Percentiles rank a stretch among this genome's conserved stretches.
Evolutionary conservation across 2,113 vertebrate species (phyloP).

Genomic region (Tyto alba): DNA sequence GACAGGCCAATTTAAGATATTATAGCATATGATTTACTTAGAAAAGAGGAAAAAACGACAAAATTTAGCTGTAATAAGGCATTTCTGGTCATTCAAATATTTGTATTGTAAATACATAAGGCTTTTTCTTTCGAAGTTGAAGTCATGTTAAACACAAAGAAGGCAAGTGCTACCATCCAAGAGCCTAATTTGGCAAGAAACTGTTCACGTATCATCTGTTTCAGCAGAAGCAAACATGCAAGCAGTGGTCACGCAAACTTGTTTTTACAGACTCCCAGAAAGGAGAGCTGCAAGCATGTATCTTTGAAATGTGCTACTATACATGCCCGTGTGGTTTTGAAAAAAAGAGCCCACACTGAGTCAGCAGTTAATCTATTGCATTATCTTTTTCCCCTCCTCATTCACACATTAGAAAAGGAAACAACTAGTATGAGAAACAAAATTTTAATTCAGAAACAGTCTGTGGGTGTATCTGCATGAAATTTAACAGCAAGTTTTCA

Average conservation of each 20-base stretch:
- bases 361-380: not conserved
- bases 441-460: not conserved
- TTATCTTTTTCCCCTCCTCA: not conserved
- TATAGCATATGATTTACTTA: not conserved
- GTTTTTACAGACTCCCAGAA: not conserved
- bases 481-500: not conserved
- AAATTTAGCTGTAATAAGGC: not conserved
- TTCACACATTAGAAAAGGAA: constrained; percentile 23
- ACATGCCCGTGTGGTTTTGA: not conserved
- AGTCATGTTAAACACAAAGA: not conserved
- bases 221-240: not conserved
- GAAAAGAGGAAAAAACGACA: not conserved
- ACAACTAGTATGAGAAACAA: not conserved
- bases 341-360: not conserved
- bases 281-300: not conserved
- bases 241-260: not conserved
- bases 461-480: not conserved
- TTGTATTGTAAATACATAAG: not conserved
- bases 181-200: not conserved
- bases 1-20: not conserved
- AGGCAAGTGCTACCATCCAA: not conserved
- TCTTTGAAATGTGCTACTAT: not conserved
- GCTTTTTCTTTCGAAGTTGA: not conserved
- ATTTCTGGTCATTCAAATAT: not conserved
- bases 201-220: not conserved